Conservation (phyloP, 2,113 vertebrate species). For the Sceloporus tristichus region DNA sequence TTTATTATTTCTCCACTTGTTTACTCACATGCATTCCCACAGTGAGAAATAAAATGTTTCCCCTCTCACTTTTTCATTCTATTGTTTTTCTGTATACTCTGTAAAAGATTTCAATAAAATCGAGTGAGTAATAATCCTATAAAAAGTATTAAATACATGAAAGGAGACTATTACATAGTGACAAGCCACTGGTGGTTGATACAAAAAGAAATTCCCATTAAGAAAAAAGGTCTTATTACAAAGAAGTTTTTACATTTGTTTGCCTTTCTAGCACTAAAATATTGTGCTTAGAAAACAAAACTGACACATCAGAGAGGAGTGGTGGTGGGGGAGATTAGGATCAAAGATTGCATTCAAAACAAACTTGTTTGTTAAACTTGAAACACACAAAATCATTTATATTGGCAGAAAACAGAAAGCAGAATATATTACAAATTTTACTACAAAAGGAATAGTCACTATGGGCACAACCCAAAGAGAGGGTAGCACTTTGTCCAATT, state of each 20-base stretch:
- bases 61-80: conserved; percentile 45
- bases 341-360: not conserved
- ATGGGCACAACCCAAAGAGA: not conserved
- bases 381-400: not conserved
- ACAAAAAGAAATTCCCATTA: conserved; percentile 35
- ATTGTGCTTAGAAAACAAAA: conserved; percentile 30
- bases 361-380: not conserved
- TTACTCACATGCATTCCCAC: conserved; percentile 39
- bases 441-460: not conserved
- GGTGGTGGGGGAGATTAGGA: conserved; percentile 15
- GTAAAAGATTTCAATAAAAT: conserved; percentile 58
- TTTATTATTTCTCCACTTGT: conserved; percentile 50
- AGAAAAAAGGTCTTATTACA: conserved; percentile 29
- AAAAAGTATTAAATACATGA: conserved; percentile 43
- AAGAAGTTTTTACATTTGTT: conserved; percentile 43
- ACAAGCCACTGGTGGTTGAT: not conserved
- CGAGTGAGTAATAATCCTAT: conserved; percentile 57
- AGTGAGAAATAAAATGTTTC: conserved; percentile 54
- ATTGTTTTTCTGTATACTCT: conserved; percentile 42
- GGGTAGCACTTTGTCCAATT: not conserved
- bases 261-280: conserved; percentile 38
- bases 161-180: conserved; percentile 51
- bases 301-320: not conserved
- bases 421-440: not conserved
- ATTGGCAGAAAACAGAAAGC: not conserved